Conservation (phyloP, 2,797 vertebrate genomes). For the Threskiornis aethiopicus region DNA sequence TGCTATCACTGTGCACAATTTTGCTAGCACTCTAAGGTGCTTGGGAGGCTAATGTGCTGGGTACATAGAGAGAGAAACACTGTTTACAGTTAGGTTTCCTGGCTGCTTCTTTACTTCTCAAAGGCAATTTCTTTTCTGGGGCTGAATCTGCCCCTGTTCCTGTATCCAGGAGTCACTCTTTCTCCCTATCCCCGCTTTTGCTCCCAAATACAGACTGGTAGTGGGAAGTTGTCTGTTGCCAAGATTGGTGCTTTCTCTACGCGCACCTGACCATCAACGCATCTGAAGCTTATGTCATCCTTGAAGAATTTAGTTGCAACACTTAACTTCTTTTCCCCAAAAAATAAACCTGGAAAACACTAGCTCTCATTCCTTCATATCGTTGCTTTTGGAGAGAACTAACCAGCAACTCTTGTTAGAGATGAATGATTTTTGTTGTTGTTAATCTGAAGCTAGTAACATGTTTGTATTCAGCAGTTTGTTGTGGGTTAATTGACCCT, state of each 20-base stretch:
- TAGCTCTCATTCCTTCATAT: neutral
- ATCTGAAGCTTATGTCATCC: neutral
- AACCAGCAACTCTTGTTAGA: neutral
- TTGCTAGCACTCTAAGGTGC: neutral
- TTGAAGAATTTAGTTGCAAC: neutral
- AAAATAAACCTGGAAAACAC: neutral
- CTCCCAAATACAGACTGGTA: neutral
- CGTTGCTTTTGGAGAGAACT: neutral
- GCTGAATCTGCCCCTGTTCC: neutral
- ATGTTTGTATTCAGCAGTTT: neutral
- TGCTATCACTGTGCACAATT: neutral
- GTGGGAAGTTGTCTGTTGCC: neutral
- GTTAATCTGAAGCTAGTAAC: neutral
- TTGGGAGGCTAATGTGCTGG: neutral
- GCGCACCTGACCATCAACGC: accelerated
- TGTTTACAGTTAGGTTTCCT: neutral
- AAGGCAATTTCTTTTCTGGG: neutral
- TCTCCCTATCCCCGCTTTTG: accelerated
- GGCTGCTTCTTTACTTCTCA: neutral
- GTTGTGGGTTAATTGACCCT: neutral
- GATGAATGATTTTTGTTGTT: neutral
- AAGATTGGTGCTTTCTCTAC: neutral
- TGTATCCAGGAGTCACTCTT: accelerated
- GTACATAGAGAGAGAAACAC: neutral
- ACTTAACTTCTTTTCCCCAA: neutral